Base-by-base conservation (phyloP, 2,888 invertebrate species). In the Sarcophaga rosellei region DNA sequence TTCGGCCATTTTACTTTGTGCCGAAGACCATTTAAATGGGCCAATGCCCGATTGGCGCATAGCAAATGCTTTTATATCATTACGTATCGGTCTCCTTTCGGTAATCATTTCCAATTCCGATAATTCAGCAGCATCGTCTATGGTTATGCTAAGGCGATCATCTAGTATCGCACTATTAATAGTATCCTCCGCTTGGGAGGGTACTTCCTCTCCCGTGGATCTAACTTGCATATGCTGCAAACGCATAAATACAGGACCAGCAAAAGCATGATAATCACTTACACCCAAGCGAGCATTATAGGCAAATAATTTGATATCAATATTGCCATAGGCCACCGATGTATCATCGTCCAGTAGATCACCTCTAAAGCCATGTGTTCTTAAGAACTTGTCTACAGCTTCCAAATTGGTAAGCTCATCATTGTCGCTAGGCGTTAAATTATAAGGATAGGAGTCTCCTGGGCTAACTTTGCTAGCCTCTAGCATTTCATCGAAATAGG, bases 271-370 rank as follows among this genome's bases (percentile, higher is more conserved):
- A 79, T 92, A 93, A 69, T 93, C 92, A 73, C 91, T 92, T 68
- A 91, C 88, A 2, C 91, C 92, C 21, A 91, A 86, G 0, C 90
- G 89, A 0, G 92, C 90, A 66, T 92, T 92, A 86, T 92, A 93
- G 23, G 93, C 92, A 88, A 92, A 93, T 44, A 93, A 88, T 82
- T 93, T 93, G 21, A 93, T 90, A 84, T 93, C 93, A 62, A 93
- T 93, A 80, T 93, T 93, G 57, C 93, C 93, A 89, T 92, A 93
- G 3, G 93, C 93, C 68, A 92, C 91, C 1, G 92, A 91, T 17
- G 88, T 82, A 75, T 92, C 90, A 0, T 93, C 92, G 6, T 91
- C 92, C 47, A 92, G 87, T 25, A 93, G 89, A 89, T 93, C 93
- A 0, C 93, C 93, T 2, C 93, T 93, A 85, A 93, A 93, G 35